These are phyloP conservation scores for Epirrhoe tristata DNA, from an alignment of 2,888 invertebrate genomes.

Conservation along the genomic window DNA sequence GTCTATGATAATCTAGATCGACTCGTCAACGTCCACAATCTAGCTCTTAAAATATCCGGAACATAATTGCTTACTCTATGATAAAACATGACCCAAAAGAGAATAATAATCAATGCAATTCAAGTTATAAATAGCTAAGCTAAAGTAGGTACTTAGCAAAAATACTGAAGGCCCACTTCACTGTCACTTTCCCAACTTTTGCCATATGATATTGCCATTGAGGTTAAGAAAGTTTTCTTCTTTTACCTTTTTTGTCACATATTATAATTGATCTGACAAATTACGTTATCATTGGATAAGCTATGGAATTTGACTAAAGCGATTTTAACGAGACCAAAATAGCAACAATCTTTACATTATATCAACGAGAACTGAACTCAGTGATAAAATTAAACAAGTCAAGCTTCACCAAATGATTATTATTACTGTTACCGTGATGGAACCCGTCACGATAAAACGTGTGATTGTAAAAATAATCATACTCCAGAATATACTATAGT, in stretches of 20 bases:
- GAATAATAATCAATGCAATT: constrained; percentile 24
- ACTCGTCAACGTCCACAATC: constrained; percentile 37
- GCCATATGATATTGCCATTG: too few species aligned
- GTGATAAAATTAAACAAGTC: constrained; percentile 37
- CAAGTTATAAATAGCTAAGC: constrained; percentile 3
- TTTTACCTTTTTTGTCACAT: too few species aligned
- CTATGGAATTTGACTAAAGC: background rate
- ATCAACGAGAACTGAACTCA: constrained; percentile 27
- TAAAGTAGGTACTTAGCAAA: too few species aligned
- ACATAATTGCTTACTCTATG: constrained; percentile 47
- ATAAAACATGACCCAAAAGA: constrained; percentile 58
- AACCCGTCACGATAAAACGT: constrained; percentile 3
- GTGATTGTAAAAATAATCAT: background rate
- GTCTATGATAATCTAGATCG: constrained; percentile 12
- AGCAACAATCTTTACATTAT: constrained; percentile 10
- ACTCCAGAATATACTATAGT: constrained; percentile 21
- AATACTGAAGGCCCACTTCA: too few species aligned
- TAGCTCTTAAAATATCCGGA: constrained; percentile 42
- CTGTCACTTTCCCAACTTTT: too few species aligned
- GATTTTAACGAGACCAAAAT: background rate
- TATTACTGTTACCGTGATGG: constrained; percentile 33
- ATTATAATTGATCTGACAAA: too few species aligned
- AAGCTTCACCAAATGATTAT: constrained; percentile 41
- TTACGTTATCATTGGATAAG: background rate
- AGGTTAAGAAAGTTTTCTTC: too few species aligned